Percentiles rank a stretch among this genome's conserved stretches.
Evolutionary conservation across 2,797 vertebrate species (phyloP).

Genomic region (Furcifer pardalis): DNA sequence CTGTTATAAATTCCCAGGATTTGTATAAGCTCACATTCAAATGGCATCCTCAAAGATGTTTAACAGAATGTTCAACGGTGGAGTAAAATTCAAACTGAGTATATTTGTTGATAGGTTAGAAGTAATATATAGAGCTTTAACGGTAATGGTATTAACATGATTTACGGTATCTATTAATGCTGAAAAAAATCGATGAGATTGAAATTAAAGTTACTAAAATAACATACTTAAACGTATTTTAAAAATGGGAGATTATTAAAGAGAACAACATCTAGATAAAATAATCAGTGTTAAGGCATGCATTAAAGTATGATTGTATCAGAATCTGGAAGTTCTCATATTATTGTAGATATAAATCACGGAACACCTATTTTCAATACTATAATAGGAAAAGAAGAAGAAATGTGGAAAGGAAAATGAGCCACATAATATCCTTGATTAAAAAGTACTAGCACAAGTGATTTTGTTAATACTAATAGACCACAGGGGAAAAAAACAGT

Average conservation of each 20-base stretch:
- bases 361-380: constrained; percentile 48
- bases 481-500: constrained; percentile 53
- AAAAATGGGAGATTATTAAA: constrained; percentile 7
- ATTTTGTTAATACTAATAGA: constrained; percentile 53
- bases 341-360: constrained; percentile 61
- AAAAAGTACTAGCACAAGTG: constrained; percentile 41
- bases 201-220: constrained; percentile 49
- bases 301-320: constrained; percentile 58
- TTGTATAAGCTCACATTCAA: background rate
- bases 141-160: background rate
- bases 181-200: constrained; percentile 25
- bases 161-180: constrained; percentile 23
- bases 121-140: too few relatives aligned
- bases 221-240: constrained; percentile 32
- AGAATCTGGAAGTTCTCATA: constrained; percentile 51
- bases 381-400: constrained; percentile 55
- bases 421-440: constrained; percentile 59
- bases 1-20: background rate
- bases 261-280: constrained; percentile 9
- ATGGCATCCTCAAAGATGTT: background rate
- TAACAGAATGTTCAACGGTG: background rate
- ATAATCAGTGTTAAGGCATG: constrained; percentile 42
- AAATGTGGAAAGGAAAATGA: constrained; percentile 61
- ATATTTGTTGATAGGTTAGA: background rate
- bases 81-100: background rate